phyloP scores from a whole-genome alignment of 2,888 invertebrate genomes.

The Thumatha senex region DNA sequence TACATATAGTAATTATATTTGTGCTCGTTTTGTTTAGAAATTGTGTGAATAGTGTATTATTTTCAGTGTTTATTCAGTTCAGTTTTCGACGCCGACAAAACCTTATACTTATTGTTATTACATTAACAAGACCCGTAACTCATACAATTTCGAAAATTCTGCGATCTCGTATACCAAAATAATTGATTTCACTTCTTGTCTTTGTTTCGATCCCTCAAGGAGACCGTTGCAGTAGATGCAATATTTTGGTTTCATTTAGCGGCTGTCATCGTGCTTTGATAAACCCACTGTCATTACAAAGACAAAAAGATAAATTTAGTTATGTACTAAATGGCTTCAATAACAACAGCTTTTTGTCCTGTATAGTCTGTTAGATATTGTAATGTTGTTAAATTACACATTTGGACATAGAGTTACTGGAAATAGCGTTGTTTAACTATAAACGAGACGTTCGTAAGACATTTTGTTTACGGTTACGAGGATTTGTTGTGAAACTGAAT shows the following conservation, averaged over 20 bases:
- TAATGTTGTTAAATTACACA: constrained; percentile 54
- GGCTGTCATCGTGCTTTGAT: constrained; percentile 78
- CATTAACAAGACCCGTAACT: constrained; percentile 64
- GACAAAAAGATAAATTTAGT: constrained; percentile 62
- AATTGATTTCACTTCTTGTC: constrained; percentile 63
- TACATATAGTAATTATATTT: constrained; percentile 89
- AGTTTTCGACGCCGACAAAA: constrained; percentile 85
- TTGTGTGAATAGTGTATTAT: constrained; percentile 85
- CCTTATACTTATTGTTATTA: constrained; percentile 70
- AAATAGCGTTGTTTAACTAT: constrained; percentile 46
- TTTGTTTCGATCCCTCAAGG: constrained; percentile 83
- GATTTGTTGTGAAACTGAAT: constrained; percentile 77
- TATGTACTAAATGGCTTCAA: constrained; percentile 58
- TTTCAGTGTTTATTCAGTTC: constrained; percentile 84
- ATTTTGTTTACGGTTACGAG: constrained; percentile 66
- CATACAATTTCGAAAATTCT: constrained; percentile 52
- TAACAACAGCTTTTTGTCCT: constrained; percentile 43
- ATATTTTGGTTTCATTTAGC: constrained; percentile 77
- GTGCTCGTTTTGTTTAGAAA: constrained; percentile 83
- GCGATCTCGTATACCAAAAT: constrained; percentile 41
- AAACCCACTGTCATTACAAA: constrained; percentile 73
- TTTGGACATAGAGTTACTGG: constrained; percentile 47
- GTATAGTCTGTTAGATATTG: constrained; percentile 60
- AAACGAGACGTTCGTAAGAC: constrained; percentile 55
- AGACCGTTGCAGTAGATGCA: constrained; percentile 81